These are phyloP conservation scores for Melinopterus prodromus DNA, from an alignment of 2,888 invertebrate species.

Conservation along the genomic window DNA sequence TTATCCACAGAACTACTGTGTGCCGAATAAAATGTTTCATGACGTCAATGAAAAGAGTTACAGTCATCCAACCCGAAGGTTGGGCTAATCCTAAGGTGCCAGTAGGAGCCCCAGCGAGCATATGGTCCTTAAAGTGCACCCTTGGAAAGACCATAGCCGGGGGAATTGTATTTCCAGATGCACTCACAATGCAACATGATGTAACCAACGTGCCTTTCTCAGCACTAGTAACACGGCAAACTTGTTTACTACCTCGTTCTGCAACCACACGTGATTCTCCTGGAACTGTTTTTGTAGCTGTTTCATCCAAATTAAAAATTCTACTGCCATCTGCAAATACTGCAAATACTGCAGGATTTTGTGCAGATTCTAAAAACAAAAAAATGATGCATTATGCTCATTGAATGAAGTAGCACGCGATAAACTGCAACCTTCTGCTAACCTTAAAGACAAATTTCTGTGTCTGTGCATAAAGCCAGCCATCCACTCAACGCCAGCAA, in stretches of 20 bases:
- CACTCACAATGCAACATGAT: conserved; percentile 49
- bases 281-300: conserved; percentile 43
- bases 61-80: not conserved
- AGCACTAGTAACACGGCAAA: conserved; percentile 51
- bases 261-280: conserved; percentile 43
- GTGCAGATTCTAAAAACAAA: conserved; percentile 36
- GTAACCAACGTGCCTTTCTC: conserved; percentile 53
- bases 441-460: conserved; percentile 40
- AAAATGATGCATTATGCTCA: conserved; percentile 39
- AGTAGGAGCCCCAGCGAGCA: too few species aligned
- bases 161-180: conserved; percentile 48
- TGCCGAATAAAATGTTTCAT: conserved; percentile 36
- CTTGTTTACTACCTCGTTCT: conserved; percentile 44
- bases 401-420: conserved; percentile 45
- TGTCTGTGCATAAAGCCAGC: conserved; percentile 39
- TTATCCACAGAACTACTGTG: conserved; percentile 40
- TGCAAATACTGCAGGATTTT: conserved; percentile 22
- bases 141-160: conserved; percentile 54
- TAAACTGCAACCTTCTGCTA: conserved; percentile 43
- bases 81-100: too few species aligned
- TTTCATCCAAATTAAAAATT: conserved; percentile 47
- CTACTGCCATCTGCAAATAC: conserved; percentile 36
- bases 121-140: conserved; percentile 47
- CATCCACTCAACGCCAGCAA: conserved; percentile 41
- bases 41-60: conserved; percentile 28